These are phyloP conservation scores for Onychostruthus taczanowskii DNA, from an alignment of 2,113 vertebrate genomes.

Conservation along the genomic window DNA sequence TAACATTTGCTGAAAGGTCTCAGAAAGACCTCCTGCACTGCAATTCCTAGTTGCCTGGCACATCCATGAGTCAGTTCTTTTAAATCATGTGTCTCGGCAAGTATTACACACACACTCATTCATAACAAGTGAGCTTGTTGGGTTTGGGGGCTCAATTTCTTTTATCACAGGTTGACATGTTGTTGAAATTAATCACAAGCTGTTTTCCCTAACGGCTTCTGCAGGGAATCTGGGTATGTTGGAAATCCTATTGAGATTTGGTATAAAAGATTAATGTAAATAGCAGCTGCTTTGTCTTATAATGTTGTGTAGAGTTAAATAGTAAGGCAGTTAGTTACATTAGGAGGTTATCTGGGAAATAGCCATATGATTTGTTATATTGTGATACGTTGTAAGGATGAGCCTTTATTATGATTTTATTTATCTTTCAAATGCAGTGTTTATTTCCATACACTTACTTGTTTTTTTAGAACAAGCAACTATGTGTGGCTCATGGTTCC, in stretches of 20 bases:
- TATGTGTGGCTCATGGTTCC: background rate
- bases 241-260: background rate
- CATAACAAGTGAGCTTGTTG: background rate
- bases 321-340: background rate
- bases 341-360: background rate
- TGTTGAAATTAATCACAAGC: conserved; percentile 26
- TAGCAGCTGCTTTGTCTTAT: background rate
- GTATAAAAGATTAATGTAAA: background rate
- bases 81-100: background rate
- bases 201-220: background rate
- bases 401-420: background rate
- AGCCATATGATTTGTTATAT: background rate
- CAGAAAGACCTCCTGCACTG: conserved; percentile 26
- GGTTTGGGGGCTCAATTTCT: background rate
- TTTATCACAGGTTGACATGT: background rate
- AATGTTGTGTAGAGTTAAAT: background rate
- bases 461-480: background rate
- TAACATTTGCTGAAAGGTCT: conserved; percentile 26
- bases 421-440: background rate
- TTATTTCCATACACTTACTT: background rate
- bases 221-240: background rate
- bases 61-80: background rate
- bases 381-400: background rate
- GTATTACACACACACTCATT: background rate
- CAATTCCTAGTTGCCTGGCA: background rate